These are phyloP conservation scores for Luscinia megarhynchos DNA, from an alignment of 2,797 vertebrate species.

Conservation along the genomic window DNA sequence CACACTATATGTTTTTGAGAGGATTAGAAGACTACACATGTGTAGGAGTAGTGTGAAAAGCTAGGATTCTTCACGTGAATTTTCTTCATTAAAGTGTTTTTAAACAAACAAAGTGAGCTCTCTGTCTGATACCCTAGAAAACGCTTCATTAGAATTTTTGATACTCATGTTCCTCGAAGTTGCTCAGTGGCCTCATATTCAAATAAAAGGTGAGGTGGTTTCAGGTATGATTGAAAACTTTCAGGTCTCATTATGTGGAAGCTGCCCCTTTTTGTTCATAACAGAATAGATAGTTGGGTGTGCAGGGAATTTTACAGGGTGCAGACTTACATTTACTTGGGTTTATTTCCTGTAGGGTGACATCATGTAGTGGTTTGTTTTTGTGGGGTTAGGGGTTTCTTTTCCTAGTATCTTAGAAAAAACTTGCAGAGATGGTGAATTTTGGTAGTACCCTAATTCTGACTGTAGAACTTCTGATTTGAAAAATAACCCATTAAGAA, in stretches of 20 bases:
- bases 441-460: background rate
- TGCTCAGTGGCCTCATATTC: background rate
- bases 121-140: background rate
- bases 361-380: background rate
- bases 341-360: background rate
- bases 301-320: accelerated
- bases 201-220: background rate
- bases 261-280: background rate
- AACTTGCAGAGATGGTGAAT: background rate
- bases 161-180: background rate
- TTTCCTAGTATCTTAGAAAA: background rate
- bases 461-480: background rate
- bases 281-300: background rate
- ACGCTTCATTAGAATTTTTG: background rate
- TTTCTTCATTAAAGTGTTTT: background rate
- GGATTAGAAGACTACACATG: accelerated
- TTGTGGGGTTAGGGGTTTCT: accelerated
- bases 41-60: background rate
- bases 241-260: background rate
- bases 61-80: background rate
- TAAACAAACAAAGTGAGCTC: background rate
- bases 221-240: background rate
- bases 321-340: background rate
- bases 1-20: background rate
- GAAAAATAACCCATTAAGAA: background rate